Base-by-base conservation (phyloP, 2,888 invertebrate genomes). In the Cremastinae sp. region DNA sequence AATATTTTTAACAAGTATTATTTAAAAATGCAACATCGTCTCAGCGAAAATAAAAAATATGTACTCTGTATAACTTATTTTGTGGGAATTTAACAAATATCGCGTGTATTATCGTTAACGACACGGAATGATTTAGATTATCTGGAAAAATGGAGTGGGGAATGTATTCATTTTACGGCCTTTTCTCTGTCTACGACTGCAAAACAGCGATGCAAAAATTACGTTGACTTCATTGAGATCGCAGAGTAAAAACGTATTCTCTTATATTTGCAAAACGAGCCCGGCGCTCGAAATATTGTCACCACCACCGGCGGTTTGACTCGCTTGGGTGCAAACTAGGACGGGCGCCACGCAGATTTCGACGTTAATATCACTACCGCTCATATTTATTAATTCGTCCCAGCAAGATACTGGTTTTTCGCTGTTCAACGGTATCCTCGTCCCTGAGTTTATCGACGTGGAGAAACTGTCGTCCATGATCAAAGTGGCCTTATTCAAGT, bases 271-370 rank as follows among this genome's bases (percentile, higher is more conserved):
- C 65, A 93, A 90, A n/a, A 93, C 94, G 12, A 96, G 90, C n/a
- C 96, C 96, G 0, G 96, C 95, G n/a, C 96, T 95, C 0, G 96
- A 96, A 79, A 96, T 95, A 85, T 96, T 96, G 87, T 96, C 96
- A 0, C 96, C 96, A 8, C 96, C 96, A 0, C 96, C 96, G 0
- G 95, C 96, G 0, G 96, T 96, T 83, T 96, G 93, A 74, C 93
- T 92, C 0, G 95, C 95, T 81, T 95, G 92, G 0, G 95, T 96
- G 85, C 96, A 96, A 1, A 96, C 95, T 22, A 96, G 90, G 4
- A 96, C 96, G 0, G 96, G 96, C 0, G 96, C 95, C 3, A 96
- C 92, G 89, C 96, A 96, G 64, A 96, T 93, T 83, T 95, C 92
- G 14, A 93, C 92, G 61, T 88, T 82, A 47, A 88, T 84, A 43